Evolutionary conservation across 2,888 invertebrate species (phyloP).

Genomic region (Beris morrisii): DNA sequence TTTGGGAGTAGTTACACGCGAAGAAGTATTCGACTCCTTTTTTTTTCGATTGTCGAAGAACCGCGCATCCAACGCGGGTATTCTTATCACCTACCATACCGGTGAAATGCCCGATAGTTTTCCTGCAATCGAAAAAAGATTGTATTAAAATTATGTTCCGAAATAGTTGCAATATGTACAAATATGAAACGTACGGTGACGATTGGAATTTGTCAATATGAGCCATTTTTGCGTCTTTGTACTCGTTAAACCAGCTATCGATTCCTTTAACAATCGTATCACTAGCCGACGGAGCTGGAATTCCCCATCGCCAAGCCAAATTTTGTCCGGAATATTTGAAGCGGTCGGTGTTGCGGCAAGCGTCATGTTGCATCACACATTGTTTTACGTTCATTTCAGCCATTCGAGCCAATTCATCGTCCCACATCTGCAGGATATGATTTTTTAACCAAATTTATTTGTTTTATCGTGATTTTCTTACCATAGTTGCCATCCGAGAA

Average conservation of each 20-base stretch:
- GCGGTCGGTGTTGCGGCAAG: slow-evolving; percentile 27
- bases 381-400: slow-evolving; percentile 26
- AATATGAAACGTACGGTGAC: slow-evolving; percentile 9
- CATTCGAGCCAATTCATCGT: slow-evolving; percentile 20
- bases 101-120: slow-evolving; percentile 21
- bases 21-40: slow-evolving; percentile 12
- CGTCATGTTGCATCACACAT: slow-evolving; percentile 31
- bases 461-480: not conserved
- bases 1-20: slow-evolving; percentile 23
- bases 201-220: slow-evolving; percentile 14
- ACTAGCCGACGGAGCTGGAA: not conserved
- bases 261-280: slow-evolving; percentile 4
- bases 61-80: slow-evolving; percentile 6
- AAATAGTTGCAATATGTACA: not conserved
- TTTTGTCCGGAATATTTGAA: slow-evolving; percentile 32
- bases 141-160: not conserved
- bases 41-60: slow-evolving; percentile 1
- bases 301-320: slow-evolving; percentile 24
- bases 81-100: slow-evolving; percentile 18
- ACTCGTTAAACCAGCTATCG: slow-evolving; percentile 22
- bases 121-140: not conserved
- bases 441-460: not conserved
- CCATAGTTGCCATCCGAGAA: slow-evolving; percentile 24
- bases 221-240: slow-evolving; percentile 9
- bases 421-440: slow-evolving; percentile 4